phyloP scores from a whole-genome alignment of 2,113 vertebrate species.

The Brachypteracias leptosomus region DNA sequence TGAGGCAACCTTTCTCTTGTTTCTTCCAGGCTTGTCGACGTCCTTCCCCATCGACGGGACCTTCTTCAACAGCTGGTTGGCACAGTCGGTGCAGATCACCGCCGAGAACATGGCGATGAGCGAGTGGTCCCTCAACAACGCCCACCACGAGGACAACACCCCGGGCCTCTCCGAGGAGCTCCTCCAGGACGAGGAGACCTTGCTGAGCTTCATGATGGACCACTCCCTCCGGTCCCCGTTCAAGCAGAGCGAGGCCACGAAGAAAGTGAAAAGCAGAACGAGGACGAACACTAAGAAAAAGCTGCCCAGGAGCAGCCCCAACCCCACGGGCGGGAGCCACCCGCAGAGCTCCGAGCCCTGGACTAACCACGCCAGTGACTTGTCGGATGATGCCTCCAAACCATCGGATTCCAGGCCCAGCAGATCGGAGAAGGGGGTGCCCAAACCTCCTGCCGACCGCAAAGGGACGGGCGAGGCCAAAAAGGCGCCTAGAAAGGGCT shows the following conservation, averaged over 20 bases:
- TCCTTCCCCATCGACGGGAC: conserved; percentile 92
- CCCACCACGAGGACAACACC: conserved; percentile 81
- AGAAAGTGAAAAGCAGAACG: conserved; percentile 80
- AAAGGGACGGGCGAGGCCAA: conserved; percentile 48
- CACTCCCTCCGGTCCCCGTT: conserved; percentile 88
- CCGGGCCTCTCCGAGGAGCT: conserved; percentile 92
- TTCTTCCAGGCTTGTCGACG: conserved; percentile 83
- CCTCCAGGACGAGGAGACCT: conserved; percentile 89
- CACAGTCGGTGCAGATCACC: conserved; percentile 93
- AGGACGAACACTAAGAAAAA: conserved; percentile 80
- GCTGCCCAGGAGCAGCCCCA: conserved; percentile 48
- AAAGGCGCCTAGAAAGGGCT: conserved; percentile 68
- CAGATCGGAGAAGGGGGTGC: conserved; percentile 63
- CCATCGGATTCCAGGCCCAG: conserved; percentile 56
- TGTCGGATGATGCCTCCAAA: conserved; percentile 63
- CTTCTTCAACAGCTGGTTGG: conserved; percentile 95
- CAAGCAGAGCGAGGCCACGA: conserved; percentile 85
- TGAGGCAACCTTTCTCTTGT: not conserved
- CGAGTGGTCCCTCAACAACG: conserved; percentile 88
- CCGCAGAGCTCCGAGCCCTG: conserved; percentile 50
- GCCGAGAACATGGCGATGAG: conserved; percentile 92
- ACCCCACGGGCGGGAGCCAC: not conserved
- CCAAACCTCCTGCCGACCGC: conserved; percentile 39
- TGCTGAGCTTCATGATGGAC: conserved; percentile 96
- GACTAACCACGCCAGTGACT: conserved; percentile 56